Percentiles rank a stretch among this genome's conserved stretches.
Conservation (phyloP, 2,113 vertebrate genomes). For the Heptranchias perlo region DNA sequence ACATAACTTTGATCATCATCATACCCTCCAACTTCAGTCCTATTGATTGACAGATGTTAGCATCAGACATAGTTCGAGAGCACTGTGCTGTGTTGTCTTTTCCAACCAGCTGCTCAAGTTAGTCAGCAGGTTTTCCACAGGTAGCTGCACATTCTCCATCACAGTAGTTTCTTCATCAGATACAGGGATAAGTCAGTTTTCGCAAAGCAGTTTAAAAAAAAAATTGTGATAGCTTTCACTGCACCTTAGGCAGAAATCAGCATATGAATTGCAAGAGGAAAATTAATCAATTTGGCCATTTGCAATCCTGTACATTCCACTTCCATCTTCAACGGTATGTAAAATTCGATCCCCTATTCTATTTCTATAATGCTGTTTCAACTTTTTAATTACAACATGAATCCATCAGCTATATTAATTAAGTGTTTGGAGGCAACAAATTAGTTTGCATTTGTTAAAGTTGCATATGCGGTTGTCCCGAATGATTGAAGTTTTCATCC, state of each 20-base stretch:
- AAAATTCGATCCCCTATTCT: background rate
- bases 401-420: background rate
- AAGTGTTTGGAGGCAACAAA: background rate
- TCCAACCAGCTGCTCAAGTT: background rate
- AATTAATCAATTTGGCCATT: background rate
- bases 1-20: background rate
- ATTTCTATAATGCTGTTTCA: background rate
- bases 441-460: slow-evolving; percentile 17
- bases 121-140: background rate
- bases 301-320: background rate
- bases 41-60: background rate
- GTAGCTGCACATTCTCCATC: background rate
- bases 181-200: background rate
- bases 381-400: background rate
- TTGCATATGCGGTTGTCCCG: background rate
- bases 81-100: background rate
- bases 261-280: background rate
- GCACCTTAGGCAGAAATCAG: background rate
- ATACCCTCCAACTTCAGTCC: background rate
- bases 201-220: background rate
- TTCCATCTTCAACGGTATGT: background rate
- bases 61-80: background rate
- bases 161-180: background rate
- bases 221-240: background rate
- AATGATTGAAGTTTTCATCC: background rate